Evolutionary conservation across 2,113 vertebrate species (phyloP).

Genomic region (Elephas maximus): DNA sequence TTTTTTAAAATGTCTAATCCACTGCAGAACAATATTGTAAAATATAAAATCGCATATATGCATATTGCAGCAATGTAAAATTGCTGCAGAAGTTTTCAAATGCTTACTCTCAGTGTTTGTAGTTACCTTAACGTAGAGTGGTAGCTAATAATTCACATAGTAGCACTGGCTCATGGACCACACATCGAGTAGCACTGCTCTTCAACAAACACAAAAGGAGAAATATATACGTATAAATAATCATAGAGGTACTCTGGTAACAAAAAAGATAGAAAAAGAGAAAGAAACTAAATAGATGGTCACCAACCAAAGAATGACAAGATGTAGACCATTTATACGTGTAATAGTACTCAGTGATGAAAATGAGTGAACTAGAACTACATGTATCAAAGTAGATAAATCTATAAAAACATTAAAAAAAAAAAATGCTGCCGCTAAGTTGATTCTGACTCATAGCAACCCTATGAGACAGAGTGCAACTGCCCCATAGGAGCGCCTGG

Average conservation of each 20-base stretch:
- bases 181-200: not conserved
- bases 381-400: not conserved
- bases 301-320: not conserved
- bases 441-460: too few relatives aligned
- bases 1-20: not conserved
- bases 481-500: too few relatives aligned
- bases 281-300: not conserved
- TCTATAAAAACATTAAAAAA: not conserved
- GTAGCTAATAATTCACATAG: not conserved
- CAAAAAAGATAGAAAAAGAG: not conserved
- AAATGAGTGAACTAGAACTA: not conserved
- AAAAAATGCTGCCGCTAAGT: too few relatives aligned
- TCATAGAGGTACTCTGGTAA: not conserved
- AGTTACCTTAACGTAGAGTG: not conserved
- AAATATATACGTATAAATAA: not conserved
- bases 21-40: not conserved
- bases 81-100: conserved; percentile 6
- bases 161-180: not conserved
- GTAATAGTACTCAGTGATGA: conserved; percentile 8
- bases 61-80: not conserved
- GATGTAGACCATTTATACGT: not conserved
- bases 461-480: too few relatives aligned
- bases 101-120: not conserved
- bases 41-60: not conserved
- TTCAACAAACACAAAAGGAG: not conserved